phyloP scores from a whole-genome alignment of 2,797 vertebrate species.

The Thunnus albacares region DNA sequence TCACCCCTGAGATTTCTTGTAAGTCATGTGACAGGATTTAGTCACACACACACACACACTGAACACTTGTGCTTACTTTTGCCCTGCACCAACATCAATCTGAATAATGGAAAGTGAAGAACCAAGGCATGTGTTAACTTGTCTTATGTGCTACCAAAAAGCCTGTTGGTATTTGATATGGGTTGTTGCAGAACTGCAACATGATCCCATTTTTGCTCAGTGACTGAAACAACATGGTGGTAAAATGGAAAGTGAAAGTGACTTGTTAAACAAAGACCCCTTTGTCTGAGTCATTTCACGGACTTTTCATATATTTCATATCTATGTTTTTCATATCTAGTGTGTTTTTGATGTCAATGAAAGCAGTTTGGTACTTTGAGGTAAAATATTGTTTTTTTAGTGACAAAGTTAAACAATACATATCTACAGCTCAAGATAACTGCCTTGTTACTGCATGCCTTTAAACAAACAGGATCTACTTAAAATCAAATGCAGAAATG shows the following conservation, averaged over 20 bases:
- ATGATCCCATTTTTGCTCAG: background rate
- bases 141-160: background rate
- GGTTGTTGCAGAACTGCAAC: background rate
- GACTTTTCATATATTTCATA: conserved; percentile 10
- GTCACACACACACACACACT: conserved; percentile 13
- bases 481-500: background rate
- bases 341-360: too few species aligned
- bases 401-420: too few species aligned
- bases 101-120: conserved; percentile 10
- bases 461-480: background rate
- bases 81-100: background rate
- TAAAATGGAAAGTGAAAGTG: conserved; percentile 71
- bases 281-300: conserved; percentile 1
- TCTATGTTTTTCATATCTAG: too few species aligned
- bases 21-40: conserved; percentile 67
- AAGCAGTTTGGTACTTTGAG: too few species aligned
- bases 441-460: too few species aligned
- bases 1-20: conserved; percentile 32
- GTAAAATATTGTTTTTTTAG: too few species aligned
- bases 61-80: conserved; percentile 1
- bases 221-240: background rate
- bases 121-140: conserved; percentile 35
- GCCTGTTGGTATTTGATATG: background rate
- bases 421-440: too few species aligned
- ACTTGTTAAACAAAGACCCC: background rate